These are phyloP conservation scores for Lacerta viridis DNA, from an alignment of 2,797 vertebrate genomes.

Conservation along the genomic window DNA sequence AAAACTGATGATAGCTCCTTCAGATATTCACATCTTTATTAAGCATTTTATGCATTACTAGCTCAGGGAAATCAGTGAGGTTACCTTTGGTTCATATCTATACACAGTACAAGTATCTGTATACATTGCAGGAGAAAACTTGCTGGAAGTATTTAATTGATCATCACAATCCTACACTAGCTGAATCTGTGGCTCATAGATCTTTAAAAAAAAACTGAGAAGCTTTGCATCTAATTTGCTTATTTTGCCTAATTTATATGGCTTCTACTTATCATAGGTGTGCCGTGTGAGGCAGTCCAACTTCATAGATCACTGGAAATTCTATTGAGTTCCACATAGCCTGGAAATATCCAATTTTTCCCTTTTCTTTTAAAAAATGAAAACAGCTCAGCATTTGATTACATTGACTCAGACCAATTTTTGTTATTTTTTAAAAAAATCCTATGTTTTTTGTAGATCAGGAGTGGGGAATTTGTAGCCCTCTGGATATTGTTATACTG, in stretches of 20 bases:
- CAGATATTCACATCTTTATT: background rate
- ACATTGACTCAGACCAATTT: too few relatives aligned
- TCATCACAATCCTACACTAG: background rate
- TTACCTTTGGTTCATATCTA: background rate
- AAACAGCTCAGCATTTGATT: too few relatives aligned
- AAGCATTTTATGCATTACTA: background rate
- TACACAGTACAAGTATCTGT: background rate
- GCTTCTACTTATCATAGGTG: background rate
- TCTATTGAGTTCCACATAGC: too few relatives aligned
- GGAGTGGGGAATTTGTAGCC: too few relatives aligned
- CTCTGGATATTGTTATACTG: too few relatives aligned
- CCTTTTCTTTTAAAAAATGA: too few relatives aligned
- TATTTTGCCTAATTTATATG: background rate
- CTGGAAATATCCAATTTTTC: too few relatives aligned
- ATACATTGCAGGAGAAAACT: background rate
- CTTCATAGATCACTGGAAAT: background rate
- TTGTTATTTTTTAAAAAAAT: too few relatives aligned
- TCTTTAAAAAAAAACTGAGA: background rate
- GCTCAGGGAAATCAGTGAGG: background rate
- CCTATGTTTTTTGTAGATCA: too few relatives aligned
- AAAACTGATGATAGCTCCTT: conserved; percentile 2
- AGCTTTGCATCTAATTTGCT: background rate
- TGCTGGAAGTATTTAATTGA: background rate
- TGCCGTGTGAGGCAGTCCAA: background rate
- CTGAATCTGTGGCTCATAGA: background rate